Percentiles rank a stretch among this genome's conserved stretches.
These are phyloP conservation scores for Tortricodes alternella DNA, from an alignment of 2,888 invertebrate species.

Conservation along the genomic window DNA sequence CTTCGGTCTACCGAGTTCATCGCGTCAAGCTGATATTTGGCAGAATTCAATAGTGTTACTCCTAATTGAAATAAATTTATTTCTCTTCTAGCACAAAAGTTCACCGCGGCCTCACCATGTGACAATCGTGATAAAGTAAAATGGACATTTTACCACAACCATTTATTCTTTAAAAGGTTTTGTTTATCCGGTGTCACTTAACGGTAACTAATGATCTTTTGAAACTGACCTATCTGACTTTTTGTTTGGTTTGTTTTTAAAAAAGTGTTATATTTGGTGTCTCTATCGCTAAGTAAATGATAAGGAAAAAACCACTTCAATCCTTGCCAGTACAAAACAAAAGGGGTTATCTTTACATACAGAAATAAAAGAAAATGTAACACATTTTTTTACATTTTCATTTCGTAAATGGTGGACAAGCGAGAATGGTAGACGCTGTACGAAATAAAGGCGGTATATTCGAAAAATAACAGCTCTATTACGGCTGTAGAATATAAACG, in stretches of 20 bases:
- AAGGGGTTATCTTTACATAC: conserved; percentile 4
- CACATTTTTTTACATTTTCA: conserved; percentile 22
- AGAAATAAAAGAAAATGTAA: conserved; percentile 11
- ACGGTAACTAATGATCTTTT: conserved; percentile 27
- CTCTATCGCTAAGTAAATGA: not conserved
- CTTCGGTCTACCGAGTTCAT: too few species aligned
- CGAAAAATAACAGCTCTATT: conserved; percentile 36
- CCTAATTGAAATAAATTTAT: too few species aligned
- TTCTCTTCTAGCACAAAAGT: not conserved
- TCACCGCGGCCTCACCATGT: conserved; percentile 2
- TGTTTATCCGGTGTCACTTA: conserved; percentile 26
- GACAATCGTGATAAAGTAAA: conserved; percentile 12
- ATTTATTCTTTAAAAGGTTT: conserved; percentile 25
- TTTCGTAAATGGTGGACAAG: conserved; percentile 27
- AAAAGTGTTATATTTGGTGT: conserved; percentile 4
- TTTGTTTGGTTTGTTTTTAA: not conserved
- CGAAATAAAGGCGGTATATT: conserved; percentile 33
- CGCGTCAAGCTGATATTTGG: too few species aligned
- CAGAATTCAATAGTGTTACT: too few species aligned
- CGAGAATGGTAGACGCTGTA: conserved; percentile 31
- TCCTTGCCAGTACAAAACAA: not conserved
- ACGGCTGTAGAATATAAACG: conserved; percentile 13
- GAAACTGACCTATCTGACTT: conserved; percentile 21
- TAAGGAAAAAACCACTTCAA: conserved; percentile 1
- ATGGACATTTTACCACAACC: conserved; percentile 12